Evolutionary conservation across 2,113 vertebrate genomes (phyloP).

Genomic region (Telmatochromis sp.): DNA sequence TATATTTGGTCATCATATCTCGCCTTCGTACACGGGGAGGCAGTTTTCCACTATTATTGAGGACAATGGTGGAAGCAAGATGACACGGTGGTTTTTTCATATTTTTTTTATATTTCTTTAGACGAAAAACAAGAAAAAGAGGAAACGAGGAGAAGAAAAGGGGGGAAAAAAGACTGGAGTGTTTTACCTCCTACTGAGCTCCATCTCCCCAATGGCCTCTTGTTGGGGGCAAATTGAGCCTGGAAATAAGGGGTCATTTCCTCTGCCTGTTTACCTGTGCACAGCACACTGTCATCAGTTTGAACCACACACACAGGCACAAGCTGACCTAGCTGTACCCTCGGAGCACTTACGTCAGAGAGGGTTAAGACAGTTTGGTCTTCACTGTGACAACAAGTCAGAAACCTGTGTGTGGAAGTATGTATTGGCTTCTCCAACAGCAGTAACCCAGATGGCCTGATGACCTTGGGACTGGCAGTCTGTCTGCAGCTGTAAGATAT

Average conservation of each 20-base stretch:
- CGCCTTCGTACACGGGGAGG: neutral
- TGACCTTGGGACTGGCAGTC: neutral
- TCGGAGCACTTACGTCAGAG: conserved; percentile 11
- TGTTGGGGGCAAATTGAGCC: conserved; percentile 59
- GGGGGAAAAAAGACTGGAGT: neutral
- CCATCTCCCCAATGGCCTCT: conserved; percentile 47
- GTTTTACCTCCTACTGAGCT: conserved; percentile 50
- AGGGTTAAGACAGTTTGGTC: conserved; percentile 8
- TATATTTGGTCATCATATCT: conserved; percentile 45
- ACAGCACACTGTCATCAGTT: conserved; percentile 31
- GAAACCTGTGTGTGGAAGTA: neutral
- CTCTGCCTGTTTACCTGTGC: conserved; percentile 58
- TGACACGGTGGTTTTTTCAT: neutral
- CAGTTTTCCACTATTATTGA: conserved; percentile 31
- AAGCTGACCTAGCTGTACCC: conserved; percentile 36
- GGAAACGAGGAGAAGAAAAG: neutral
- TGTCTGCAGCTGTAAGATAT: neutral
- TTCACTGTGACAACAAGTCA: neutral
- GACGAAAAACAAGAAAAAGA: neutral
- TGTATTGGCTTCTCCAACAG: neutral
- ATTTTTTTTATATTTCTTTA: neutral
- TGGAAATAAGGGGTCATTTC: conserved; percentile 67
- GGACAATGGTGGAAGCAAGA: conserved; percentile 8
- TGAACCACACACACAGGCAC: neutral
- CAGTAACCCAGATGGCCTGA: neutral